These are phyloP conservation scores for Drosophila tanythrix DNA, from an alignment of 2,888 invertebrate species.

Conservation along the genomic window DNA sequence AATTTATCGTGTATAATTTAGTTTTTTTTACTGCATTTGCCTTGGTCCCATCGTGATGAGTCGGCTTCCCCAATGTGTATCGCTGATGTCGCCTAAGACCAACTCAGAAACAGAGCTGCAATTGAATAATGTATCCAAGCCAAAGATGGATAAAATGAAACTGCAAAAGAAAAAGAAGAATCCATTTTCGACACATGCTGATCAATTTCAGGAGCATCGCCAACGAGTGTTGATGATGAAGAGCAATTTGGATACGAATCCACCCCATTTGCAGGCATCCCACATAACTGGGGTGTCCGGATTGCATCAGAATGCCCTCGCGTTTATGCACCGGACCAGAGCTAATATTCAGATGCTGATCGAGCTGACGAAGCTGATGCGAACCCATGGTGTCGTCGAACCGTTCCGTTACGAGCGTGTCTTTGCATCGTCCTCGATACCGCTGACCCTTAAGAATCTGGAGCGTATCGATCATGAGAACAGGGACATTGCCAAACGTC, in stretches of 20 bases:
- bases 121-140: neutral
- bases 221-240: conserved; percentile 31
- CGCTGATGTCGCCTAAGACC: neutral
- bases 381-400: conserved; percentile 56
- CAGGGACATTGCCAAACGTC: conserved; percentile 45
- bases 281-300: conserved; percentile 46
- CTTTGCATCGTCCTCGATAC: conserved; percentile 32
- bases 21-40: neutral
- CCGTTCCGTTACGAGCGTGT: conserved; percentile 53
- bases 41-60: neutral
- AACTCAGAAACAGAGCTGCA: neutral
- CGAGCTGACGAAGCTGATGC: conserved; percentile 46
- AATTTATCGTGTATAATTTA: conserved; percentile 17
- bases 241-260: conserved; percentile 32
- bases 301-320: conserved; percentile 42
- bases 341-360: conserved; percentile 57
- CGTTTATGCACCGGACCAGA: conserved; percentile 48
- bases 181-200: neutral
- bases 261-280: conserved; percentile 47
- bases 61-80: neutral
- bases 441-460: conserved; percentile 16
- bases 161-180: neutral
- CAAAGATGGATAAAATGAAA: neutral
- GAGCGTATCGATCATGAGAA: conserved; percentile 53
- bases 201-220: conserved; percentile 41